Evolutionary conservation across 1,140 invertebrate genomes (phyloP).

Genomic region (Metaphire vulgaris): DNA sequence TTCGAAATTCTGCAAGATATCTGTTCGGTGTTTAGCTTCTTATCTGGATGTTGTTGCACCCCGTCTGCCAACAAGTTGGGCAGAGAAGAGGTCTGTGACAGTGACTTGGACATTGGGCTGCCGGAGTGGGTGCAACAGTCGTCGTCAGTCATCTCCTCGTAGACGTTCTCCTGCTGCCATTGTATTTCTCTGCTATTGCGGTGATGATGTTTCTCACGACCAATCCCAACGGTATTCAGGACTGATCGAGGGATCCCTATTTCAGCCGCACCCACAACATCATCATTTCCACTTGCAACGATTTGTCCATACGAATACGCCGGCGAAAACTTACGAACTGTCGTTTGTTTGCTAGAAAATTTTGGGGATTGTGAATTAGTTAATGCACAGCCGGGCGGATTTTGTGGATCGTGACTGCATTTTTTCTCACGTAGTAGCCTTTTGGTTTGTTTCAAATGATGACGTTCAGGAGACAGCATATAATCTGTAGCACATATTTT

Average conservation of each 20-base stretch:
- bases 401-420: no score
- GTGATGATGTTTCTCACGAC: background rate
- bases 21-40: background rate
- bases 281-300: background rate
- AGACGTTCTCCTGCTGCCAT: background rate
- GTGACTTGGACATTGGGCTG: background rate
- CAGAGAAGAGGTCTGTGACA: background rate
- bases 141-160: background rate
- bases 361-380: background rate
- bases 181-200: background rate
- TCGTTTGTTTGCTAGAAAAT: background rate
- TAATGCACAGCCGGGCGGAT: no score
- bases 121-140: background rate
- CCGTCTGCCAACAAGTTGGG: background rate
- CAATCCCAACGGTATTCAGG: background rate
- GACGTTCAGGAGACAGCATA: background rate
- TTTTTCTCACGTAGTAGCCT: no score
- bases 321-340: background rate
- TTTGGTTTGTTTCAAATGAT: background rate
- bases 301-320: background rate
- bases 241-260: background rate
- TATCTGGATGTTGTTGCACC: background rate
- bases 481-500: background rate
- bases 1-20: background rate
- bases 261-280: background rate